These are phyloP conservation scores for Tetragnatha versicolor DNA, from an alignment of 1,140 invertebrate species.

Conservation along the genomic window DNA sequence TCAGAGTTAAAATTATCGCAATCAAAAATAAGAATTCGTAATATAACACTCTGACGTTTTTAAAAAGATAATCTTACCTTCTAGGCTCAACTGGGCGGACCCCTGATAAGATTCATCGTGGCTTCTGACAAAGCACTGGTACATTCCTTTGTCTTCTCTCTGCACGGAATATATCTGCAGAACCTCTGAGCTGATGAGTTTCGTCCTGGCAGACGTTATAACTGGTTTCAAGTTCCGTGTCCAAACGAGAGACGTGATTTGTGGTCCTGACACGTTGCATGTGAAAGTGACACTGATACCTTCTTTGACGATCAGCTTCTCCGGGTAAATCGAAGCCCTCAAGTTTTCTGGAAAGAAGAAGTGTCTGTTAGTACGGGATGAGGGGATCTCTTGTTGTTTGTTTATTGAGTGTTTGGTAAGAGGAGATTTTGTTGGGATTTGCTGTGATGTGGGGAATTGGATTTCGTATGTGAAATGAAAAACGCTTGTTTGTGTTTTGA, in stretches of 20 bases:
- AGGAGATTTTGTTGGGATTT: too few species aligned
- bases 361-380: too few species aligned
- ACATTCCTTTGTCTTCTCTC: slow-evolving; percentile 66
- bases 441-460: too few species aligned
- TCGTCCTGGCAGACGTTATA: slow-evolving; percentile 41
- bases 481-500: too few species aligned
- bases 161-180: slow-evolving; percentile 61
- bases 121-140: slow-evolving; percentile 65
- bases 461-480: too few species aligned
- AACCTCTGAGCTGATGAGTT: slow-evolving; percentile 40
- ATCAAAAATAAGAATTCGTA: too few species aligned
- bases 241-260: slow-evolving; percentile 43
- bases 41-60: too few species aligned
- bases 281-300: slow-evolving; percentile 53
- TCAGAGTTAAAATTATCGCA: too few species aligned
- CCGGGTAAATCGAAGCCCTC: slow-evolving; percentile 29
- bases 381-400: too few species aligned
- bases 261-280: slow-evolving; percentile 42
- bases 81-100: slow-evolving; percentile 62
- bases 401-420: too few species aligned
- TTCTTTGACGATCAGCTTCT: slow-evolving; percentile 47
- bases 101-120: slow-evolving; percentile 63
- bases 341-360: slow-evolving; percentile 21
- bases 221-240: slow-evolving; percentile 47
- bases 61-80: slow-evolving; percentile 65